These are phyloP conservation scores for Cepaea hortensis DNA, from an alignment of 2,888 invertebrate species.

Conservation along the genomic window DNA sequence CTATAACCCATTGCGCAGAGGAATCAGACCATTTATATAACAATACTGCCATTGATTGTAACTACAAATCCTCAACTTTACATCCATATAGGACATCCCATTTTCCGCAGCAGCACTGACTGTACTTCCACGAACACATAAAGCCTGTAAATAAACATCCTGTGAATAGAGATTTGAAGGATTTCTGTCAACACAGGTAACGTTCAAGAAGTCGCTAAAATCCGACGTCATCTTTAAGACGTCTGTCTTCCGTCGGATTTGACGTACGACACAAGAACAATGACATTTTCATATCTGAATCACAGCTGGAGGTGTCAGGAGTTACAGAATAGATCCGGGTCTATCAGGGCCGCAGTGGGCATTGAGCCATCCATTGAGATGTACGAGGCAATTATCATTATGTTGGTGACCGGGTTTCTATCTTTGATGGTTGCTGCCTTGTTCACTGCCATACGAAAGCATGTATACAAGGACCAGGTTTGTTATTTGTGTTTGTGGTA, in stretches of 20 bases:
- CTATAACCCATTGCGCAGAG: no score
- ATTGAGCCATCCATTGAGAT: conserved; percentile 58
- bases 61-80: no score
- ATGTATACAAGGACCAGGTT: conserved; percentile 66
- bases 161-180: no score
- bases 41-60: no score
- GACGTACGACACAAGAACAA: not conserved
- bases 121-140: no score
- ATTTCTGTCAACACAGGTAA: no score
- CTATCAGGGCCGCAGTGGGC: conserved; percentile 44
- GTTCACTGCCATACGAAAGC: conserved; percentile 63
- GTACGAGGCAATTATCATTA: conserved; percentile 61
- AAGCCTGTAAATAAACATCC: no score
- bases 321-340: conserved; percentile 44
- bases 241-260: not conserved
- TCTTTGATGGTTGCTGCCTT: conserved; percentile 62
- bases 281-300: conserved; percentile 41
- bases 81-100: no score
- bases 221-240: conserved; percentile 1
- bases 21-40: no score
- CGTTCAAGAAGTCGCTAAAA: not conserved
- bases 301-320: conserved; percentile 40
- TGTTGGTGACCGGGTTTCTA: conserved; percentile 65
- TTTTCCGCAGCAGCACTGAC: no score
- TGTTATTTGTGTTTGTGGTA: conserved; percentile 29